Conservation (phyloP, 2,797 vertebrate genomes). For the Leucoraja ocellata region DNA sequence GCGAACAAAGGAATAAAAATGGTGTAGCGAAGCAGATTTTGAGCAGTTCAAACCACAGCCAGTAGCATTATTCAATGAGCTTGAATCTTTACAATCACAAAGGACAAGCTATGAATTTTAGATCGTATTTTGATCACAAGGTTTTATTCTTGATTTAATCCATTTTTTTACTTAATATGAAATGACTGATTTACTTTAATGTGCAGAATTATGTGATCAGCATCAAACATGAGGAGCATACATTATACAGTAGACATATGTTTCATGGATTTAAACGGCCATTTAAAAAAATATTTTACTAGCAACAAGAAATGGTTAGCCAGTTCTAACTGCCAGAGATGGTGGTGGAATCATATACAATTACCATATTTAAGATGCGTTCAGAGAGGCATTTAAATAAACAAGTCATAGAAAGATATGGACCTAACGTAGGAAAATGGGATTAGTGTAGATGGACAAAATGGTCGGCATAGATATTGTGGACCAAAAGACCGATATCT, state of each 20-base stretch:
- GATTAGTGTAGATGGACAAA: too few species aligned
- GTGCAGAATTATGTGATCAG: neutral
- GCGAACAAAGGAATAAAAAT: constrained; percentile 12
- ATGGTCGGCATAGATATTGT: too few species aligned
- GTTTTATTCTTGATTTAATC: neutral
- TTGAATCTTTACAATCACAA: neutral
- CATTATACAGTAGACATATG: neutral
- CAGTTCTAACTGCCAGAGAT: neutral
- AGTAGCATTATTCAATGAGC: neutral
- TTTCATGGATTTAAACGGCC: too few species aligned
- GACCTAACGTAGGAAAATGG: too few species aligned
- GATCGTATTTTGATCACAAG: constrained; percentile 8
- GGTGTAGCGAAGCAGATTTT: neutral
- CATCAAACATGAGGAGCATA: neutral
- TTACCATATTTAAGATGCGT: too few species aligned
- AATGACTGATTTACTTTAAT: neutral
- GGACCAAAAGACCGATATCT: too few species aligned
- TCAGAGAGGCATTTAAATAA: too few species aligned
- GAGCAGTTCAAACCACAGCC: neutral
- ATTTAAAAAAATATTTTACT: neutral
- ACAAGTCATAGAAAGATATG: too few species aligned
- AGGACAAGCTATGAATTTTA: neutral
- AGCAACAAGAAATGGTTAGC: neutral
- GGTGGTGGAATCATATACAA: too few species aligned
- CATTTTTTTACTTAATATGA: neutral